Evolutionary conservation across 2,113 vertebrate genomes (phyloP).

Genomic region (Motacilla alba): DNA sequence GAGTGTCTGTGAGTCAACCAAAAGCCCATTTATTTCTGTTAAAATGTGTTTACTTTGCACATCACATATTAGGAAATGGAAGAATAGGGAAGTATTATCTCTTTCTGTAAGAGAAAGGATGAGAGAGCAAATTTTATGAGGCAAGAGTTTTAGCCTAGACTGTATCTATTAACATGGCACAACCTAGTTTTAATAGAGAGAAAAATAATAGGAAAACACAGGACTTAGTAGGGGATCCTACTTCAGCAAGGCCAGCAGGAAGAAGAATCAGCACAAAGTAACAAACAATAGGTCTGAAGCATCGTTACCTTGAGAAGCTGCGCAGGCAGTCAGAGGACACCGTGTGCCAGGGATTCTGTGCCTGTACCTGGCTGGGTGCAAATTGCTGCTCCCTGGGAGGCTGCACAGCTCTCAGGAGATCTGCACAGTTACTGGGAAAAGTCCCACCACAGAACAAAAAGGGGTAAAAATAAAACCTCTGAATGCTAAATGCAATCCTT

Average conservation of each 20-base stretch:
- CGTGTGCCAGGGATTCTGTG: not conserved
- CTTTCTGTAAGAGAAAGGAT: not conserved
- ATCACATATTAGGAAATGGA: not conserved
- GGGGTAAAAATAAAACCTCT: not conserved
- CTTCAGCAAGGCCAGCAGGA: not conserved
- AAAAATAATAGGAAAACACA: not conserved
- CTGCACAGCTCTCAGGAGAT: not conserved
- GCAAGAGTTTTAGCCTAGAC: not conserved
- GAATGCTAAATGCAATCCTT: not conserved
- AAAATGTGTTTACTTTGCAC: not conserved
- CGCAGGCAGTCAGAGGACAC: not conserved
- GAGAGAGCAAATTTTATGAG: not conserved
- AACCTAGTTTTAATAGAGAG: not conserved
- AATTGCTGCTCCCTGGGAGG: not conserved
- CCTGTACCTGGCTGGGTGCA: not conserved
- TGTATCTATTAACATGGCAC: not conserved
- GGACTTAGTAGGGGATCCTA: not conserved
- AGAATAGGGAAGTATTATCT: not conserved
- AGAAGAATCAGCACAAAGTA: not conserved
- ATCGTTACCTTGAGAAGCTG: not conserved
- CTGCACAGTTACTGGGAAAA: not conserved
- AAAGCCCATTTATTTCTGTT: not conserved
- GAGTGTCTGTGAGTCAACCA: not conserved
- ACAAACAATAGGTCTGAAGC: not conserved
- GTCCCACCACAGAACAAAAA: rapidly evolving